These are phyloP conservation scores for Eospalax fontanierii DNA, from an alignment of 2,797 vertebrate genomes.

Conservation along the genomic window DNA sequence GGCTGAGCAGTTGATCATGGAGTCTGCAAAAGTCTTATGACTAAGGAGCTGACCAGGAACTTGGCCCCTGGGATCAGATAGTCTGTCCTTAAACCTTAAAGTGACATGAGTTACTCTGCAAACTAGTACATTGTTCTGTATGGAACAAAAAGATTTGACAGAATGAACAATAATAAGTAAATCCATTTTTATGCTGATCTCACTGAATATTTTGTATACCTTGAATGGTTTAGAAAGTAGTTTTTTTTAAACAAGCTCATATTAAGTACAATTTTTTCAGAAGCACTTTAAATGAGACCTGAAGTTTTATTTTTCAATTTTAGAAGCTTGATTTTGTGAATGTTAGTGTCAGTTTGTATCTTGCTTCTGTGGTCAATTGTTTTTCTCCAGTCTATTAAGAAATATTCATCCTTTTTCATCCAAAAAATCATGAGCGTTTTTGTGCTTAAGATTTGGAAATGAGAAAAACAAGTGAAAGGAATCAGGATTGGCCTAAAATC, in stretches of 20 bases:
- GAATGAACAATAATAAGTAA: not conserved
- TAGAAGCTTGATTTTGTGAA: conserved; percentile 64
- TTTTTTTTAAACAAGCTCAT: not conserved
- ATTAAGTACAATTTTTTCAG: conserved; percentile 55
- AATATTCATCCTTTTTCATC: not conserved
- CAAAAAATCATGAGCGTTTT: not conserved
- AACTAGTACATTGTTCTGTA: not conserved
- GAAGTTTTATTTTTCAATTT: conserved; percentile 38
- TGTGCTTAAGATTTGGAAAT: conserved; percentile 66
- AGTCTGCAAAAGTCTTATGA: not conserved
- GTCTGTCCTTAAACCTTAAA: not conserved
- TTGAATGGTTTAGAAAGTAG: not conserved
- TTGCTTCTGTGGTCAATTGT: conserved; percentile 44
- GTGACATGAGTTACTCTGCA: not conserved
- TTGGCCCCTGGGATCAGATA: not conserved
- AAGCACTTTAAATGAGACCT: conserved; percentile 64
- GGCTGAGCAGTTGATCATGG: not conserved
- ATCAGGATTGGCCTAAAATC: conserved; percentile 70
- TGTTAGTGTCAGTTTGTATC: conserved; percentile 61
- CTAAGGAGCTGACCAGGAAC: not conserved
- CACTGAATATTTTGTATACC: not conserved
- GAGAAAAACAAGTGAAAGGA: not conserved
- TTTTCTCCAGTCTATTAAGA: not conserved
- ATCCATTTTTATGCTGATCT: not conserved
- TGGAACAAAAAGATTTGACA: not conserved